Evolutionary conservation across 2,797 vertebrate species (phyloP).

Genomic region (Bufotes viridis): DNA sequence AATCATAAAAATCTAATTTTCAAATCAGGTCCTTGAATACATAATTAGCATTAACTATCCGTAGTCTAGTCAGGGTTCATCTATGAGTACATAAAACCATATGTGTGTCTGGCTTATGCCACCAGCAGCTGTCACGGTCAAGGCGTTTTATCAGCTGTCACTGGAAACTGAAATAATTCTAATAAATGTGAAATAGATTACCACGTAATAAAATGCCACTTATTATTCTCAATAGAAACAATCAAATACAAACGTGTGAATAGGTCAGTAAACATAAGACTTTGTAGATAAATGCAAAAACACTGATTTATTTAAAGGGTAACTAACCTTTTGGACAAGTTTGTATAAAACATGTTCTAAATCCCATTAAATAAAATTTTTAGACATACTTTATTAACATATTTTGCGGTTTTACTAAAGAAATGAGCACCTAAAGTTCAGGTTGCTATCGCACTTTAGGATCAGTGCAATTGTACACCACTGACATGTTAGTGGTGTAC

Average conservation of each 20-base stretch:
- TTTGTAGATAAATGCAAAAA: not conserved
- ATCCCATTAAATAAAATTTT: too few relatives aligned
- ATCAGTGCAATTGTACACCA: too few relatives aligned
- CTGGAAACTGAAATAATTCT: not conserved
- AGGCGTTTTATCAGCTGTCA: slow-evolving; percentile 9
- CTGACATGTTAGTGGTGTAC: too few relatives aligned
- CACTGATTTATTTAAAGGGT: not conserved
- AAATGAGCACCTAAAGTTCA: too few relatives aligned
- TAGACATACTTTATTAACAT: too few relatives aligned
- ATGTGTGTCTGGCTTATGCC: slow-evolving; percentile 14
- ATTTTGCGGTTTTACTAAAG: too few relatives aligned
- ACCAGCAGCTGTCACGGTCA: slow-evolving; percentile 21
- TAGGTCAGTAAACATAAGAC: not conserved
- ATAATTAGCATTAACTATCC: slow-evolving; percentile 11
- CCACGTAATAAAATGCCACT: not conserved
- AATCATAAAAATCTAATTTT: slow-evolving; percentile 10
- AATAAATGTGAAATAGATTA: slow-evolving; percentile 9
- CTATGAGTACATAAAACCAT: not conserved
- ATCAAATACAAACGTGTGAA: not conserved
- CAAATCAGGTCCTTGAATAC: not conserved
- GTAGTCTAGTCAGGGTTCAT: slow-evolving; percentile 28
- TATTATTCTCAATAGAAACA: not conserved
- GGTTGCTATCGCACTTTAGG: too few relatives aligned
- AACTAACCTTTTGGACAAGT: too few relatives aligned
- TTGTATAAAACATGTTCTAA: too few relatives aligned